These are phyloP conservation scores for Petrolisthes cinctipes DNA, from an alignment of 2,888 invertebrate species.

Conservation along the genomic window DNA sequence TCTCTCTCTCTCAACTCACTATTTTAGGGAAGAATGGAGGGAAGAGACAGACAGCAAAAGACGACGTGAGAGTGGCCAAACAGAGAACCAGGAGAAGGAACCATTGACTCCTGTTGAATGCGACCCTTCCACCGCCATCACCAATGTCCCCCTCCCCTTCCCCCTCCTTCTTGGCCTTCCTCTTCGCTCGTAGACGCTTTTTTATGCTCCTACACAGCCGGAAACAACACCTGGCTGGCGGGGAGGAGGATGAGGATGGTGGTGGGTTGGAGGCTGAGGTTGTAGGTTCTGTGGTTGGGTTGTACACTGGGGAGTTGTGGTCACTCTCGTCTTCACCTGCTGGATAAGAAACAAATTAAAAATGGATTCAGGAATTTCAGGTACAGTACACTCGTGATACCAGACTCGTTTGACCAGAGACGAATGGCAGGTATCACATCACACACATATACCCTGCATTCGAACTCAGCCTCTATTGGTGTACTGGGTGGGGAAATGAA, in stretches of 20 bases:
- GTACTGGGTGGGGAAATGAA: too few species aligned
- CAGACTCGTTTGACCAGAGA: too few species aligned
- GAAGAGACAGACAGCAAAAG: constrained; percentile 67
- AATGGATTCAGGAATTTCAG: neutral
- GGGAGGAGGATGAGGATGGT: too few species aligned
- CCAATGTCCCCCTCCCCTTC: neutral
- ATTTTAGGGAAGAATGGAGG: constrained; percentile 67
- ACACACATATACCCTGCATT: too few species aligned
- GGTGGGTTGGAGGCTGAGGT: neutral
- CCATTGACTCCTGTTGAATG: constrained; percentile 62
- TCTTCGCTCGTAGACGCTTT: neutral
- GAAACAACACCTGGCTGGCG: neutral
- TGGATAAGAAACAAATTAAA: neutral
- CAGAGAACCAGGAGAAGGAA: constrained; percentile 64
- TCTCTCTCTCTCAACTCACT: constrained; percentile 58
- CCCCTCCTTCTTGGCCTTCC: neutral
- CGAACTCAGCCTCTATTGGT: too few species aligned
- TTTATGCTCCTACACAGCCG: neutral
- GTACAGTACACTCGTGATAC: too few species aligned
- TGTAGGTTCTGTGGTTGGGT: constrained; percentile 34
- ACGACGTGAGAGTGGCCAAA: constrained; percentile 65
- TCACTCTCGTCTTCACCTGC: constrained; percentile 19
- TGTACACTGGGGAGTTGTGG: constrained; percentile 32
- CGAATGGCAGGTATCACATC: too few species aligned
- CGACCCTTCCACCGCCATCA: neutral